Base-by-base conservation (phyloP, 2,888 invertebrate genomes). In the Acrobasis repandana region DNA sequence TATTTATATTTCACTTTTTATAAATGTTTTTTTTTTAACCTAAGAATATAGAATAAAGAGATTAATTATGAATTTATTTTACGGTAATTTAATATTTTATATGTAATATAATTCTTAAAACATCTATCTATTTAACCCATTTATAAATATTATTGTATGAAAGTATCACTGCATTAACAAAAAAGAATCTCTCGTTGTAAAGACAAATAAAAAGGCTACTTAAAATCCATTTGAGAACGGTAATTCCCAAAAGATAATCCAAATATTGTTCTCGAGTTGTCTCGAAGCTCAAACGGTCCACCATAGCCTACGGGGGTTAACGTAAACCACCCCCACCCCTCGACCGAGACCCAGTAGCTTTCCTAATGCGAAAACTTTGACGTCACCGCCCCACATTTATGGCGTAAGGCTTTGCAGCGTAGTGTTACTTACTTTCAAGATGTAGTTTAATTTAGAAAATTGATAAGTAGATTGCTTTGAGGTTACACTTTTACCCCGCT, bases 291-390 rank as follows among this genome's bases (percentile, higher is more conserved):
- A 77, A 77, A 81, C 77, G 75, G 60, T 63, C 61, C 67, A 83
- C 79, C 69, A 69, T 81, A 75, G 59, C 59, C 34, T 58, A 48
- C 34, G 59, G 54, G 58, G 28, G 43, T 65, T 73, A 74, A 72
- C 66, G 75, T 64, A 63, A 73, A 60, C 62, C 61, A 50, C 49
- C 68, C 62, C 69, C 72, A 52, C 69, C 70, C 69, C 65, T 67
- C 83, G 88, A 85, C 89, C 89, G 80, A 88, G 86, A 88, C 88
- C 88, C 81, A 86, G 80, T 86, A 79, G 76, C 79, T 78, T 80
- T 78, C 71, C 77, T 86, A 86, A 87, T 85, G 82, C 76, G 82
- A 85, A 85, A 88, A 88, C 76, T 89, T 86, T 88, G 85, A 90
- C 89, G 90, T 89, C 88, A 88, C 67, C 75, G 76, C 61, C 75